phyloP scores from a whole-genome alignment of 2,888 invertebrate species.

The Cerceris ruficornis region DNA sequence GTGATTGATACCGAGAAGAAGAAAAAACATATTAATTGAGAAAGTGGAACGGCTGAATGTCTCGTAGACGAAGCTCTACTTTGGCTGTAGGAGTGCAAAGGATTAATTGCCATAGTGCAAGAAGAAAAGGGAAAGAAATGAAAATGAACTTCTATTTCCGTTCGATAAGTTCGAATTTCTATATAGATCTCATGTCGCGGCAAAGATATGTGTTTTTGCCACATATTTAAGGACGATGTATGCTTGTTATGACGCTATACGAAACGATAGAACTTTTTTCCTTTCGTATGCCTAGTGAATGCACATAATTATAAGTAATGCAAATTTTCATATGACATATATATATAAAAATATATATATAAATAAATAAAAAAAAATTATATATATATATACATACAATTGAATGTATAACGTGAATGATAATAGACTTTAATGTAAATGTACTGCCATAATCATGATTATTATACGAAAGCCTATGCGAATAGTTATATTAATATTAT shows the following conservation, averaged over 20 bases:
- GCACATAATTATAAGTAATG: slow-evolving; percentile 70
- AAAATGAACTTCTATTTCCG: slow-evolving; percentile 36
- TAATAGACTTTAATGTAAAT: slow-evolving; percentile 81
- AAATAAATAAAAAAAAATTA: slow-evolving; percentile 43
- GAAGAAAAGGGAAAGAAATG: neutral
- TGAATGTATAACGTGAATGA: slow-evolving; percentile 69
- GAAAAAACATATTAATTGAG: too few species aligned
- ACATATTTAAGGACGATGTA: slow-evolving; percentile 49
- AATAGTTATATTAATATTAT: slow-evolving; percentile 77
- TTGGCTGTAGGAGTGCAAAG: neutral
- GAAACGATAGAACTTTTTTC: slow-evolving; percentile 46
- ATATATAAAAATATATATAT: slow-evolving; percentile 36
- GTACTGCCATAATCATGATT: slow-evolving; percentile 81
- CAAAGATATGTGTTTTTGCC: slow-evolving; percentile 28
- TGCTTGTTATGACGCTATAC: slow-evolving; percentile 41
- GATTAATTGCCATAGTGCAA: neutral
- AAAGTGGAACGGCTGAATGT: too few species aligned
- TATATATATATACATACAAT: slow-evolving; percentile 55
- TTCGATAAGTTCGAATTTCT: slow-evolving; percentile 53
- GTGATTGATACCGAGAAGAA: too few species aligned
- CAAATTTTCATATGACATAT: slow-evolving; percentile 70
- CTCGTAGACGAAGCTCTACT: neutral
- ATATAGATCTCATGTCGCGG: slow-evolving; percentile 68
- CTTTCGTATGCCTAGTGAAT: slow-evolving; percentile 70
- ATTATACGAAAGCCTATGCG: slow-evolving; percentile 78